Evolutionary conservation across 1,140 invertebrate species (phyloP).

Genomic region (Drosophila hydei): DNA sequence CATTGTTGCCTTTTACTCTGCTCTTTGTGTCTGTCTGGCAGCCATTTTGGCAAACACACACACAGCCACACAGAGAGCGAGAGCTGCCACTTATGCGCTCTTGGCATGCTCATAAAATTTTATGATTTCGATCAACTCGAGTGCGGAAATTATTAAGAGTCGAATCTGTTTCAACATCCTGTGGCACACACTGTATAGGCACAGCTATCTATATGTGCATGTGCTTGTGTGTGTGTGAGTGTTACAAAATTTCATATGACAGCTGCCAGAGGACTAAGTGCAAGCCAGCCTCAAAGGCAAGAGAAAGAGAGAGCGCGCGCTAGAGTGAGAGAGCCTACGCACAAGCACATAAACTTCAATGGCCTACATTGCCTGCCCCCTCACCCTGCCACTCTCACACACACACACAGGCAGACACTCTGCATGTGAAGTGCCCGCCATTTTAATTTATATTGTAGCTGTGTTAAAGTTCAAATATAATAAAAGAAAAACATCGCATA

Average conservation of each 20-base stretch:
- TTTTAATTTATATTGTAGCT: slow-evolving; percentile 81
- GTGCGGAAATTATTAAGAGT: slow-evolving; percentile 83
- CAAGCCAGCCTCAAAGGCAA: slow-evolving; percentile 26
- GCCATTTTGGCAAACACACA: slow-evolving; percentile 64
- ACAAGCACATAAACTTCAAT: slow-evolving; percentile 64
- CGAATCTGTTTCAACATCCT: slow-evolving; percentile 81
- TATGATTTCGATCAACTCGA: slow-evolving; percentile 83
- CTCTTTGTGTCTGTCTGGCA: slow-evolving; percentile 59
- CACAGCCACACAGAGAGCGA: slow-evolving; percentile 9
- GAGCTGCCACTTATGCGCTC: slow-evolving; percentile 68
- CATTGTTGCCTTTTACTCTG: slow-evolving; percentile 41
- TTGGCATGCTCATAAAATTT: slow-evolving; percentile 81
- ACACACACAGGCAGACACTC: background rate
- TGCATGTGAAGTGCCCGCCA: slow-evolving; percentile 57
- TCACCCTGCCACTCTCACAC: background rate
- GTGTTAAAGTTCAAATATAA: slow-evolving; percentile 77
- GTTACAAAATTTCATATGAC: slow-evolving; percentile 60
- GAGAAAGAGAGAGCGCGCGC: background rate
- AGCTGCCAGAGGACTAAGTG: slow-evolving; percentile 57
- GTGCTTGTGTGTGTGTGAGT: slow-evolving; percentile 2
- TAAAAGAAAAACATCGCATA: slow-evolving; percentile 67
- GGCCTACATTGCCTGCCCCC: slow-evolving; percentile 11
- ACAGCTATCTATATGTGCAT: slow-evolving; percentile 15
- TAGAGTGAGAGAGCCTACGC: background rate
- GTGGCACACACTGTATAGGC: slow-evolving; percentile 46